Base-by-base conservation (phyloP, 2,797 vertebrate genomes). In the Acipenser transmontanus region DNA sequence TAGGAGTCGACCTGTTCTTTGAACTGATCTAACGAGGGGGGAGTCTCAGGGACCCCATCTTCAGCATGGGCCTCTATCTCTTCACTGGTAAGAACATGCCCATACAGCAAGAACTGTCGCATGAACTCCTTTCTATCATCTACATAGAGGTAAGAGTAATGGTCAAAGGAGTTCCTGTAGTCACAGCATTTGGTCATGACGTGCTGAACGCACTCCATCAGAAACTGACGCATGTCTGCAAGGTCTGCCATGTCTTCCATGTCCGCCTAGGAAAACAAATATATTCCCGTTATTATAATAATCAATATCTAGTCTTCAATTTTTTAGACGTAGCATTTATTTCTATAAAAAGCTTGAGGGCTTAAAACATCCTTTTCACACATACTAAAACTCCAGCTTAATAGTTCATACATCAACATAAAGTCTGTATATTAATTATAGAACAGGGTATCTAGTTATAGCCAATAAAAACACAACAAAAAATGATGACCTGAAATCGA, bases 41-140 rank as follows among this genome's bases (percentile, higher is more conserved):
- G 91, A 0, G 11, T 86, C 78, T 91, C 90, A 0, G 89, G 88
- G 17, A 91, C 68, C 0, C 82, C 73, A 0, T 88, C 78, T 6
- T 91, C 89, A 0, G 67, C 71, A 0, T 86, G 81, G 7, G 77
- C 73, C 71, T 96, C 91, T 0, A 78, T 54, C 60, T 96, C 93
- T 6, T 91, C 85, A 0, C 80, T 76, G 0, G 81, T 85, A 50
- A 89, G 88, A 49, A 85, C 12, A 0, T 80, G 93, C 1, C 95
- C 87, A 0, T 91, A 89, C 7, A 89, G 74, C 34, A 98, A 86
- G 71, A 98, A 92, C 75, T 92, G 94, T 1, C 78, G 83, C 81
- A 95, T 89, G 62, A 89, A 82, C 74, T 97, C 94, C 74, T 87
- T 85, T 14, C 86, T 86, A 76, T 97, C 90, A 0, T 95, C 93